Evolutionary conservation across 2,113 vertebrate species (phyloP).

Genomic region (Thalassarche chlororhynchos): DNA sequence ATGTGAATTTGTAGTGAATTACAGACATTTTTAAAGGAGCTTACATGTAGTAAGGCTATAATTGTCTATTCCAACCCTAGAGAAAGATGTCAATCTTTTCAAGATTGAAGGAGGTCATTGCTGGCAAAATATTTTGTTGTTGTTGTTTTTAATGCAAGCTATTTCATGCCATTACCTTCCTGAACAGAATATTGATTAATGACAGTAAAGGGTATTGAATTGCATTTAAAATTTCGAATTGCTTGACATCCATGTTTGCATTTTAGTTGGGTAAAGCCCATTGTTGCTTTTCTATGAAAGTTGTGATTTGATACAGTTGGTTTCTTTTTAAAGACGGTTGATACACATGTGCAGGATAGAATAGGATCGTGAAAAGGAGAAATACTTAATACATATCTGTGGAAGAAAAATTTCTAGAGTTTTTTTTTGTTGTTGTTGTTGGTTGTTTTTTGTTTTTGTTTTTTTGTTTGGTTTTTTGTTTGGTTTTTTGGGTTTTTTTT

Average conservation of each 20-base stretch:
- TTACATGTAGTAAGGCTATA: neutral
- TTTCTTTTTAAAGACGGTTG: neutral
- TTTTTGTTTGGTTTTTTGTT: too few relatives aligned
- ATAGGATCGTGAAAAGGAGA: neutral
- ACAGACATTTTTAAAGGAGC: neutral
- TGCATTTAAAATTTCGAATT: neutral
- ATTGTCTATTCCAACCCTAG: neutral
- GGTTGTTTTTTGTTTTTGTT: too few relatives aligned
- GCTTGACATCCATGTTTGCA: neutral
- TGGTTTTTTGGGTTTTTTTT: too few relatives aligned
- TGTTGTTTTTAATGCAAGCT: neutral
- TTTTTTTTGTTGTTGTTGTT: too few relatives aligned
- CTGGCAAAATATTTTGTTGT: neutral
- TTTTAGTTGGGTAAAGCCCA: neutral
- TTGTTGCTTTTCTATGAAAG: neutral
- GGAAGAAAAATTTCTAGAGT: neutral
- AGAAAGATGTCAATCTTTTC: neutral
- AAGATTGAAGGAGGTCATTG: neutral
- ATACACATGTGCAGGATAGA: neutral
- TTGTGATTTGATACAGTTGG: neutral
- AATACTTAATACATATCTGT: neutral
- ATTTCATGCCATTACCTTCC: neutral
- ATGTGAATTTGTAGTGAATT: neutral
- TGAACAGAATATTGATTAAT: constrained; percentile 15
- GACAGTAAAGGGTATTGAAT: neutral